Conservation (phyloP, 2,797 vertebrate species). For the Vespertilio murinus region DNA sequence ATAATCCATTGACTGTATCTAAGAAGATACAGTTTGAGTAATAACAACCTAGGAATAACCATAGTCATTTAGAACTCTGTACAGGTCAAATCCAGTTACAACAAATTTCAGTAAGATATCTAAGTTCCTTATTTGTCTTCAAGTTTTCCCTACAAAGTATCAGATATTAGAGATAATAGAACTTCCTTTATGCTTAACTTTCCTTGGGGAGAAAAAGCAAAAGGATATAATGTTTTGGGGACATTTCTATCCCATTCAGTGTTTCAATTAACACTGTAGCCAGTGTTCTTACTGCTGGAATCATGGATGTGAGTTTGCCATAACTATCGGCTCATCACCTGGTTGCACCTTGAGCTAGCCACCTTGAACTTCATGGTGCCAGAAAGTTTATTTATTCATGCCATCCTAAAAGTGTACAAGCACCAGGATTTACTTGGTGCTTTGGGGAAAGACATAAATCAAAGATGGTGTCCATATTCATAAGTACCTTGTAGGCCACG, state of each 20-base stretch:
- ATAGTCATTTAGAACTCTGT: constrained; percentile 7
- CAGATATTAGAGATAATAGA: background rate
- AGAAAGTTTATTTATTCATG: background rate
- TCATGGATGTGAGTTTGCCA: accelerated
- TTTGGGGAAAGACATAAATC: background rate
- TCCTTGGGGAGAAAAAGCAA: background rate
- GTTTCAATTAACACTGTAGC: background rate
- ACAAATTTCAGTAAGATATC: background rate
- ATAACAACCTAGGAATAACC: constrained; percentile 62
- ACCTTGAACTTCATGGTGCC: background rate
- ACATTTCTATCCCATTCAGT: background rate
- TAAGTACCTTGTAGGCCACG: background rate
- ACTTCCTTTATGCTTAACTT: background rate
- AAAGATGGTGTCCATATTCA: background rate
- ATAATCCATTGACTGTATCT: constrained; percentile 80
- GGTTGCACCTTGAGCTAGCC: background rate
- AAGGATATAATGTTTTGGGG: background rate
- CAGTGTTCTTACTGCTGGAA: too few species aligned
- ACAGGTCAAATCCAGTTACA: constrained; percentile 77
- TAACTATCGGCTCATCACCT: accelerated
- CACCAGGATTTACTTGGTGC: background rate
- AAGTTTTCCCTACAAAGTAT: background rate
- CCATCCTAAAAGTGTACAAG: background rate
- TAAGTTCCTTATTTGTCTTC: background rate
- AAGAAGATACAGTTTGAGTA: constrained; percentile 60